phyloP scores from a whole-genome alignment of 1,140 invertebrate species.

The Brachionus rubens region DNA sequence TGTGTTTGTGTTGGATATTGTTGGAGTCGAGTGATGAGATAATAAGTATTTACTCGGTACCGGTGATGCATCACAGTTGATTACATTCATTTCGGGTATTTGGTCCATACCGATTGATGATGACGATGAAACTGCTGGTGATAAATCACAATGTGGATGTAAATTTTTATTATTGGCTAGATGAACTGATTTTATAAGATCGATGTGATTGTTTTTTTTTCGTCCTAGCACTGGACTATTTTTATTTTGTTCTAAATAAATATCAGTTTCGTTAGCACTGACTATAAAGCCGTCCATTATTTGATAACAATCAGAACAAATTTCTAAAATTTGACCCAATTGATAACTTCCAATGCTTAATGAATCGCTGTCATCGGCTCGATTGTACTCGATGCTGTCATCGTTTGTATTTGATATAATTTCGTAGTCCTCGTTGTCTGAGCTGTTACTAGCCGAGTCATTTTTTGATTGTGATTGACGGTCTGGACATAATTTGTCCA shows the following conservation, averaged over 20 bases:
- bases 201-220: not conserved
- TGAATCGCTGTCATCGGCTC: not conserved
- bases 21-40: not conserved
- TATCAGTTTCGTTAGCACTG: conserved; percentile 11
- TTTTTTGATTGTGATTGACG: not conserved
- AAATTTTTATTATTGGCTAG: conserved; percentile 14
- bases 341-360: not conserved
- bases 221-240: not conserved
- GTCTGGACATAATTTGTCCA: not conserved
- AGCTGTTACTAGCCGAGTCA: conserved; percentile 32
- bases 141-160: not conserved
- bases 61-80: not conserved
- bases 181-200: conserved; percentile 7
- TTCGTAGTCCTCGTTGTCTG: conserved; percentile 40
- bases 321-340: not conserved
- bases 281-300: conserved; percentile 30
- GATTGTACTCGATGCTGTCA: not conserved
- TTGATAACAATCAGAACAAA: conserved; percentile 39
- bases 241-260: not conserved
- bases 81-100: not conserved
- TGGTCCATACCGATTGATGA: conserved; percentile 16
- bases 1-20: conserved; percentile 1
- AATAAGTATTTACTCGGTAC: not conserved
- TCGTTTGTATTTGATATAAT: not conserved
- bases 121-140: not conserved